A percentile compares a stretch with the other conserved stretches of the same genome.
Evolutionary conservation across 2,888 invertebrate species (phyloP).

Genomic region (Sesia apiformis): DNA sequence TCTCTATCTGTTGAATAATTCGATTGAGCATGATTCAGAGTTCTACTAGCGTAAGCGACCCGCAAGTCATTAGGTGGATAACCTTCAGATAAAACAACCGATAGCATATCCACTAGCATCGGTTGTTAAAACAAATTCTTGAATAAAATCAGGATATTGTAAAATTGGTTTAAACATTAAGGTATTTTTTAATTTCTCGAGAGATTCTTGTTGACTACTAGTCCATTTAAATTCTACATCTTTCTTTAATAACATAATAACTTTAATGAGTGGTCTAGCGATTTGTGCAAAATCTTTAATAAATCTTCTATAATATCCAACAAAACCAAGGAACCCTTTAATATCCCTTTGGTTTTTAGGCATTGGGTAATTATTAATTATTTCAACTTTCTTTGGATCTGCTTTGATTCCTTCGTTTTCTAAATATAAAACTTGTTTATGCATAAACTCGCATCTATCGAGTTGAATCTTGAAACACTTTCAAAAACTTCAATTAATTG

Average conservation of each 20-base stretch:
- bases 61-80: conserved; percentile 8
- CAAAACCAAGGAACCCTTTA: no score
- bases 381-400: conserved; percentile 6
- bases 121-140: conserved; percentile 11
- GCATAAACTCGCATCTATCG: not conserved
- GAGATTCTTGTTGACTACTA: no score
- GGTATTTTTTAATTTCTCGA: not conserved
- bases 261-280: no score
- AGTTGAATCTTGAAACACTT: not conserved
- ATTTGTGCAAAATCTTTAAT: no score
- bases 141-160: conserved; percentile 10
- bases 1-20: conserved; percentile 14
- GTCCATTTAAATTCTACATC: no score
- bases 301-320: no score
- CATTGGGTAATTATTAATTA: not conserved
- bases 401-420: not conserved
- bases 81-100: conserved; percentile 13
- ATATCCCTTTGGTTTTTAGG: no score
- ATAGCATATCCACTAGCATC: conserved; percentile 10
- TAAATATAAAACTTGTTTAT: not conserved
- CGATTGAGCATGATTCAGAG: conserved; percentile 10
- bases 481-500: no score
- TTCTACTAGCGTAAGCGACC: conserved; percentile 17
- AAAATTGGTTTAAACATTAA: conserved; percentile 7
- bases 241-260: no score